Percentiles rank a stretch among this genome's conserved stretches.
These are phyloP conservation scores for Notospermus geniculatus DNA, from an alignment of 1,140 invertebrate genomes.

Conservation along the genomic window DNA sequence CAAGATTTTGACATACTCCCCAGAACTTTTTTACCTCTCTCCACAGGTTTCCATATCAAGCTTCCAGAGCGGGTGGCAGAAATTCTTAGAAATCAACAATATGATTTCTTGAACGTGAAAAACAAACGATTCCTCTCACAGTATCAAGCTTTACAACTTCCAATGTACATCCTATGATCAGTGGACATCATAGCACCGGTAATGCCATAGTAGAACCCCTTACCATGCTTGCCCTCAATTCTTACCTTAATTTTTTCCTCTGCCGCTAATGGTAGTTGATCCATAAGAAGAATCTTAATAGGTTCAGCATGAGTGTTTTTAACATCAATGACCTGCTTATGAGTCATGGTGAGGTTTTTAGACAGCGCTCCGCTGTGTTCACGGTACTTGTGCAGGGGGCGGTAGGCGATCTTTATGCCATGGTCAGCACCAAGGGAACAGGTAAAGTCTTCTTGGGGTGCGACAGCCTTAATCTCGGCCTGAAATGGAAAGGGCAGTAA, in stretches of 20 bases:
- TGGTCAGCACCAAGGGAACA: slow-evolving; percentile 56
- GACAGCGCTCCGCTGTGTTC: slow-evolving; percentile 29
- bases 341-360: slow-evolving; percentile 31
- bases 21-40: no score
- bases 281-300: slow-evolving; percentile 43
- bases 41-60: no score
- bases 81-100: no score
- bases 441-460: slow-evolving; percentile 50
- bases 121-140: no score
- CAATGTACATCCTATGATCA: no score
- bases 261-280: slow-evolving; percentile 50
- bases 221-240: no score
- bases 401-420: slow-evolving; percentile 52
- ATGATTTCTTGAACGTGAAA: no score
- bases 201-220: no score
- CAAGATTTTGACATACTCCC: not conserved
- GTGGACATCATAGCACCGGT: no score
- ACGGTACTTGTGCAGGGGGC: slow-evolving; percentile 44
- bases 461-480: slow-evolving; percentile 46
- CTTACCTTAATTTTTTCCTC: slow-evolving; percentile 57
- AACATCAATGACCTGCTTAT: slow-evolving; percentile 48
- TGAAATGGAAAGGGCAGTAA: slow-evolving; percentile 24
- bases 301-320: slow-evolving; percentile 49
- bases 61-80: no score
- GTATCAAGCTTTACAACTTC: no score